Evolutionary conservation across 2,113 vertebrate species (phyloP).

Genomic region (Mesoclemmys tuberculata): DNA sequence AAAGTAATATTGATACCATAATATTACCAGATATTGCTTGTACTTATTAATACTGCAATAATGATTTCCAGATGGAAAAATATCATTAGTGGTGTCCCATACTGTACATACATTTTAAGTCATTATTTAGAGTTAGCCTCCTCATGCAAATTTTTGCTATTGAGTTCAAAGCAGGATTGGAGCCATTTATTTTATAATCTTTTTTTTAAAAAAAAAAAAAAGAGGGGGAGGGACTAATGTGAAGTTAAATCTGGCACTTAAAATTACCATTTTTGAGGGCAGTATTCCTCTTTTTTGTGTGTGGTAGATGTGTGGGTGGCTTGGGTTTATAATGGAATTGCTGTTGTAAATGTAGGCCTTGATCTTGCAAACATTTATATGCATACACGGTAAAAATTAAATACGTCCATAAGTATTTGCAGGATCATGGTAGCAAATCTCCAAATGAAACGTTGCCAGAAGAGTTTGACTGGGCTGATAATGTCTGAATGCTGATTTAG

Average conservation of each 20-base stretch:
- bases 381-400: not conserved
- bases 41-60: not conserved
- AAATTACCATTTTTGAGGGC: not conserved
- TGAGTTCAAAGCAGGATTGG: not conserved
- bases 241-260: not conserved
- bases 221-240: too few species aligned
- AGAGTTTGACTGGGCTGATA: conserved; percentile 17
- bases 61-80: not conserved
- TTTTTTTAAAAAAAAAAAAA: too few species aligned
- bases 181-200: too few species aligned
- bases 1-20: not conserved
- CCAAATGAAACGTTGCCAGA: not conserved
- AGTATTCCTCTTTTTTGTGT: not conserved
- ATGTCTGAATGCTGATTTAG: not conserved
- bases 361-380: not conserved
- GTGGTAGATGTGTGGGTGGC: not conserved
- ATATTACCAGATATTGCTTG: not conserved
- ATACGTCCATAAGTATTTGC: not conserved
- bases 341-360: not conserved
- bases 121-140: not conserved
- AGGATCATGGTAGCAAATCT: not conserved
- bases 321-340: not conserved
- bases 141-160: not conserved
- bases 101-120: not conserved
- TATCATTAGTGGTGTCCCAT: not conserved